Percentiles rank a stretch among this genome's conserved stretches.
phyloP scores from a whole-genome alignment of 2,113 vertebrate species.

The Crypturellus undulatus region DNA sequence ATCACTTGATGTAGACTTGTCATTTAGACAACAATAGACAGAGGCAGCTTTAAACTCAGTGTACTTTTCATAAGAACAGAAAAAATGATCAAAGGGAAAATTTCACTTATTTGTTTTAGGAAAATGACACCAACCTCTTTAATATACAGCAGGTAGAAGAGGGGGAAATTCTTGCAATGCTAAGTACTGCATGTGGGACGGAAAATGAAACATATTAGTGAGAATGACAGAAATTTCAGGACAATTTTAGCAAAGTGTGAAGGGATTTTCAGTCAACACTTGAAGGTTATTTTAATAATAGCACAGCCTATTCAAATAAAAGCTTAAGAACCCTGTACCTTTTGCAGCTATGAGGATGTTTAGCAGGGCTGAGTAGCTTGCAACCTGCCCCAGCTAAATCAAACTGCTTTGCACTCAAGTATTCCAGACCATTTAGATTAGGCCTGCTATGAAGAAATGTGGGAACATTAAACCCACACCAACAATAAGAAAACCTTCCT shows the following conservation, averaged over 20 bases:
- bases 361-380: slow-evolving; percentile 64
- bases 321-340: slow-evolving; percentile 69
- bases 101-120: slow-evolving; percentile 66
- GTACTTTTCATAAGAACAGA: slow-evolving; percentile 52
- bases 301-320: slow-evolving; percentile 79
- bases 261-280: slow-evolving; percentile 79
- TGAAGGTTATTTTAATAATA: slow-evolving; percentile 81
- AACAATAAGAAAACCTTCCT: slow-evolving; percentile 34
- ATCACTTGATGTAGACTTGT: slow-evolving; percentile 42
- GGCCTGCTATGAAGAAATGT: slow-evolving; percentile 32
- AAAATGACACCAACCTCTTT: slow-evolving; percentile 50
- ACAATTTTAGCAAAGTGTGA: slow-evolving; percentile 74
- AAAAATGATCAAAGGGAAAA: slow-evolving; percentile 64
- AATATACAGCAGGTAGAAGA: slow-evolving; percentile 46
- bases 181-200: slow-evolving; percentile 44
- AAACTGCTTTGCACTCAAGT: slow-evolving; percentile 2
- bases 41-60: slow-evolving; percentile 23
- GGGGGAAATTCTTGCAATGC: slow-evolving; percentile 4
- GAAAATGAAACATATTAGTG: slow-evolving; percentile 71
- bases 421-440: slow-evolving; percentile 45
- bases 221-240: slow-evolving; percentile 75
- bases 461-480: slow-evolving; percentile 24
- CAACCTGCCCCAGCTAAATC: slow-evolving; percentile 58
- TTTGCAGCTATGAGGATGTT: slow-evolving; percentile 74
- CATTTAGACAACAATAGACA: slow-evolving; percentile 53